A percentile compares a stretch with the other conserved stretches of the same genome.
Conservation (phyloP, 2,888 invertebrate species). For the Tiliacea citrago region DNA sequence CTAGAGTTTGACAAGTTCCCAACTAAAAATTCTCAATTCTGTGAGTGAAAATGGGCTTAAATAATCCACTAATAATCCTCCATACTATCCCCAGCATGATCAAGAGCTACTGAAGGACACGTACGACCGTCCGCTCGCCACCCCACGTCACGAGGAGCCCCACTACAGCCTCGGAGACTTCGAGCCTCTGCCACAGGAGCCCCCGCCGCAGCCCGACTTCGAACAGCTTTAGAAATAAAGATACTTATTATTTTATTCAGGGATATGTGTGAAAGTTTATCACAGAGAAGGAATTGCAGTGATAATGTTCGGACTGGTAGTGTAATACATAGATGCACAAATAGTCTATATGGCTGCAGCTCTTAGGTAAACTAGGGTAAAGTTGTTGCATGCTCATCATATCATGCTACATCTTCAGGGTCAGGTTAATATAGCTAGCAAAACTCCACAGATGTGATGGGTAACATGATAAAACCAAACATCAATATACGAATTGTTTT, state of each 20-base stretch:
- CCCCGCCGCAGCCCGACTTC: constrained; percentile 88
- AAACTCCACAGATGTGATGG: too few species aligned
- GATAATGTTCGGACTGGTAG: not conserved
- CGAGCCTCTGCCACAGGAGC: constrained; percentile 88
- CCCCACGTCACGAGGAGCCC: constrained; percentile 87
- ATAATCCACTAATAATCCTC: not conserved
- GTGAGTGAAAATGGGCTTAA: not conserved
- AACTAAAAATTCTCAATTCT: too few species aligned
- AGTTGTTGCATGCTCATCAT: not conserved
- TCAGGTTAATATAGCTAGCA: not conserved
- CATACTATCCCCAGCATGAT: constrained; percentile 78
- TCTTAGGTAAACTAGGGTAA: not conserved
- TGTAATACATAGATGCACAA: not conserved
- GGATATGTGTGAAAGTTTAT: not conserved
- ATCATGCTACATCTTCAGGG: not conserved
- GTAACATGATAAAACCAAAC: too few species aligned
- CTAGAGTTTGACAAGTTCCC: too few species aligned
- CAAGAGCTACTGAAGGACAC: constrained; percentile 86
- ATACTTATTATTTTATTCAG: constrained; percentile 5
- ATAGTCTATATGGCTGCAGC: not conserved
- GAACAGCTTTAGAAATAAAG: constrained; percentile 81
- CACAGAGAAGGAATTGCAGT: not conserved
- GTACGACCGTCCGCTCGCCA: constrained; percentile 88
- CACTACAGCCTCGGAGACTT: constrained; percentile 88
- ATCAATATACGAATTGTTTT: too few species aligned